Base-by-base conservation (phyloP, 2,797 vertebrate species). In the Trematomus bernacchii region DNA sequence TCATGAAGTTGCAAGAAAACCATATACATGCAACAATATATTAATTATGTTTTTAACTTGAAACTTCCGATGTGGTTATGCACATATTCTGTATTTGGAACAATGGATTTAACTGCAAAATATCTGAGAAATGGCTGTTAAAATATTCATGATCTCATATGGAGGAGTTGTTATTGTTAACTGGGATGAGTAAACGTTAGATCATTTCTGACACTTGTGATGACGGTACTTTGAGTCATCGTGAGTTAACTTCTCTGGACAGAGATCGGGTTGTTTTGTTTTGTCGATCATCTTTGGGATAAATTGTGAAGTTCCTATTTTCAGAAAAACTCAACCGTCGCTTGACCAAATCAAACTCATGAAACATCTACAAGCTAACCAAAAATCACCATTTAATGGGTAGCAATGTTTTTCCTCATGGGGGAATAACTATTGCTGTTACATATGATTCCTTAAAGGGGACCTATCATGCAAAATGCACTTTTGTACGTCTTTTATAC, bases 161-260 rank as follows among this genome's bases (percentile, higher is more conserved):
- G 23, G 21, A 52, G 10, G 30, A 57, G 46, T 69, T 61, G 33
- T 37, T 6, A 3, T 52, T 82, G 37, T 59, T 61, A 10, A 15
- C 37, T 30, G 71, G 11, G 70, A 82, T 84, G 71, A 80, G 53
- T 60, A 44, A 80, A 37, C 15, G n/a, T 60, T 2, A 60, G 48
- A 61, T 85, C 53, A 62, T 82, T 42, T 71, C 58, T 58, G 40
- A 69, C 42, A 63, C 53, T 61, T 12, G 57, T 8, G n/a, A 67
- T 76, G 62, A 82, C 66, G 57, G 4, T 43, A 1, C 51, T 1
- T 27, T 76, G 65, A 83, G 27, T 89, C 87, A 61, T 66, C 59
- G 3, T 59, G 30, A 77, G 23, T 33, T 79, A 59, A 12, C 21
- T 6, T 10, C 4, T 23, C 52, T 63, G 21, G 71, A 11, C 43